Evolutionary conservation across 2,797 vertebrate species (phyloP), one percentile per base, ranked within the genome.

Genomic region (Helicolenus hilgendorfi): DNA sequence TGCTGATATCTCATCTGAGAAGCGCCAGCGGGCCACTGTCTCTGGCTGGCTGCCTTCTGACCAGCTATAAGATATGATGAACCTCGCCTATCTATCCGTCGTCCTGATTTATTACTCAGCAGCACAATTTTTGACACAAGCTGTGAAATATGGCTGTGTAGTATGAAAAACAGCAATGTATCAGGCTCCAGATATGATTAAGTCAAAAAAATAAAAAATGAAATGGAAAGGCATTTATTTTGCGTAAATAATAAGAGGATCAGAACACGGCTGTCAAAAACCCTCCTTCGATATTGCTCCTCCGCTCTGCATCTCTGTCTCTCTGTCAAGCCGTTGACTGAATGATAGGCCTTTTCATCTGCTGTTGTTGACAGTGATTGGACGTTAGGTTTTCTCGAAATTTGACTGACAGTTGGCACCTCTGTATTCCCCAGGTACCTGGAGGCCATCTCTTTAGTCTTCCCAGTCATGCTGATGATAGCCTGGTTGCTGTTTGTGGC

Each of bases 401-500:
- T 81, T 62, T 95, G 92, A 94, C 38, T 92, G 93, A 95, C 89
- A 77, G n/a, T 55, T 72, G 76, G 31, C 65, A 41, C 85, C 72
- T 95, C 63, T 93, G 83, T 78, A 29, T 89, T 90, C 85, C 84
- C 82, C 96, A 99, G 99, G 87, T 99, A 98, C 94, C 98, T 99
- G 85, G 98, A 98, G 95, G 98, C 98, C 80, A 98, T 99, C 84
- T 96, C 98, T 86, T 98, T 98, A 75, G 98, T 98, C 81, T 98
- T 99, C 92, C 99, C 99, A 1, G 94, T 99, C 80, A 97, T 98
- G 89, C 96, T 99, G 92, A 99, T 99, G 98, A 95, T 98, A 80
- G 98, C 99, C 91, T 99, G 99, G 99, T 95, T 98, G 80, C 97
- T 99, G 89, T 99, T 99, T 83, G 97, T 99, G 85, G 98, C 99